phyloP scores from a whole-genome alignment of 2,888 invertebrate genomes.

The Plusia festucae region DNA sequence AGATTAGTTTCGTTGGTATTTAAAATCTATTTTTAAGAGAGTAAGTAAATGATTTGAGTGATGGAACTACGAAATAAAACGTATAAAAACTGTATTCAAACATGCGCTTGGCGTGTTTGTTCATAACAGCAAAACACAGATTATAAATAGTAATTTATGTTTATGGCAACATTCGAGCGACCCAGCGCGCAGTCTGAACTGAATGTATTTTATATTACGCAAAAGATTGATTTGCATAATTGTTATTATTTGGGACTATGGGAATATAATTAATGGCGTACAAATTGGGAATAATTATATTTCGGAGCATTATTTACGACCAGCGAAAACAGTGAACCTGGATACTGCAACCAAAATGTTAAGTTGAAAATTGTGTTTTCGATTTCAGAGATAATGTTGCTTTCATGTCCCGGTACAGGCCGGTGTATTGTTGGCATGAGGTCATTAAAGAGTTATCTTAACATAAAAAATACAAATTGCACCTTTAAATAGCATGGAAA shows the following conservation, averaged over 20 bases:
- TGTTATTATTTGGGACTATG: constrained; percentile 49
- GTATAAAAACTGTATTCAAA: constrained; percentile 8
- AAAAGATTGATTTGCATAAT: constrained; percentile 50
- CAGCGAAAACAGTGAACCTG: not conserved
- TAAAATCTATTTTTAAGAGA: not conserved
- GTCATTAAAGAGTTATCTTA: no score
- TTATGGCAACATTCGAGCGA: constrained; percentile 41
- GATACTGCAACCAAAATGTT: not conserved
- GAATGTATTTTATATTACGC: constrained; percentile 42
- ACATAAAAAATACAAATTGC: no score
- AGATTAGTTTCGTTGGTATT: not conserved
- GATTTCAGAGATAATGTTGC: not conserved
- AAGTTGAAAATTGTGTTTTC: not conserved
- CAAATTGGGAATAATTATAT: not conserved
- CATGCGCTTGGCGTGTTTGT: constrained; percentile 13
- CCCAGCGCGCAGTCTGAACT: constrained; percentile 45
- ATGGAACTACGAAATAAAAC: not conserved
- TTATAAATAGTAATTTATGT: constrained; percentile 54
- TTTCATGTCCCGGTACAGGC: not conserved
- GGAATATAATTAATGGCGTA: constrained; percentile 27
- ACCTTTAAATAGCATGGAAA: no score
- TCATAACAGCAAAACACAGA: constrained; percentile 20
- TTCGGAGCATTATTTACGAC: not conserved
- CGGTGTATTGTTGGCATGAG: no score
- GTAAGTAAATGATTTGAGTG: not conserved